These are phyloP conservation scores for Strigops habroptila DNA, from an alignment of 2,113 vertebrate genomes.

Conservation along the genomic window DNA sequence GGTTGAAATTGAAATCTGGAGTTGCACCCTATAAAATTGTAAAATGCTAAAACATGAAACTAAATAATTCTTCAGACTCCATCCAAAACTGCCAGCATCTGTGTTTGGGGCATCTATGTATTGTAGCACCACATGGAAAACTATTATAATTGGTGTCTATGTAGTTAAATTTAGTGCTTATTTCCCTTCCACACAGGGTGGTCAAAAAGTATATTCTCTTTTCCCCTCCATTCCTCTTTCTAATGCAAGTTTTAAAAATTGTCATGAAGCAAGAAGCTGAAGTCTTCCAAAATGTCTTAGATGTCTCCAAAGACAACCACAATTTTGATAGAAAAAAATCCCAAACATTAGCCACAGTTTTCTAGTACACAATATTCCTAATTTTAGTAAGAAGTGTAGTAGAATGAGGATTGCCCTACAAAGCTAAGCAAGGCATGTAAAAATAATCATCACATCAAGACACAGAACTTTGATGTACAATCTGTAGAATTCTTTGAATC, in stretches of 20 bases:
- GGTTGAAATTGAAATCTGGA: background rate
- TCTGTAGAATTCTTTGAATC: background rate
- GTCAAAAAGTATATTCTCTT: background rate
- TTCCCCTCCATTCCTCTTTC: background rate
- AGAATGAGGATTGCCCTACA: background rate
- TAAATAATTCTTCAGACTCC: background rate
- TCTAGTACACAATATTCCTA: background rate
- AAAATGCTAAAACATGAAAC: background rate
- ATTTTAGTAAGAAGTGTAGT: background rate
- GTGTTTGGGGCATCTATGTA: background rate
- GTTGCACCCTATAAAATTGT: background rate
- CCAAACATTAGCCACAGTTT: background rate
- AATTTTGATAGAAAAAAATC: background rate
- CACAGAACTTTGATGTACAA: background rate
- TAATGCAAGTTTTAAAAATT: background rate
- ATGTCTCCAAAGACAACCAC: background rate
- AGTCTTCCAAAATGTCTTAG: background rate
- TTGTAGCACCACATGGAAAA: background rate
- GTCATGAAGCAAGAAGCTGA: background rate
- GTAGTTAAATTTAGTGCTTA: background rate
- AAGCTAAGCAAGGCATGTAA: background rate
- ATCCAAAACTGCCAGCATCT: background rate
- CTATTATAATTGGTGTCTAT: background rate
- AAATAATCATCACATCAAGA: background rate
- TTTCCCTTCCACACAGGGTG: background rate